Evolutionary conservation across 2,797 vertebrate genomes (phyloP).

Genomic region (Columba guinea): DNA sequence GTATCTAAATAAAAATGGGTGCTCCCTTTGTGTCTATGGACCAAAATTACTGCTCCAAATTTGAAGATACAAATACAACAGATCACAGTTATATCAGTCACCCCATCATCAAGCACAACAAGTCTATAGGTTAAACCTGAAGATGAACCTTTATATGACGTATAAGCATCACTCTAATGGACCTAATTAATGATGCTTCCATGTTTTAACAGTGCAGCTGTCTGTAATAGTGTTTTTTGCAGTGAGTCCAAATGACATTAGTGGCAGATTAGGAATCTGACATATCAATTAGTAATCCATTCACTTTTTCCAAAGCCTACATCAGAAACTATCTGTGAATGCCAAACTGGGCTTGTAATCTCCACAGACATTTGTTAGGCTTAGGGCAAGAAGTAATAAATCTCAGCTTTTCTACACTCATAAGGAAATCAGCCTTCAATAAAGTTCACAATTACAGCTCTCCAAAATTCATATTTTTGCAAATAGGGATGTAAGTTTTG

Average conservation of each 20-base stretch:
- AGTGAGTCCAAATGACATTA: slow-evolving; percentile 52
- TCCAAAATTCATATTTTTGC: slow-evolving; percentile 21
- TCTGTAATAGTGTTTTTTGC: background rate
- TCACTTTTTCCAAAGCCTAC: slow-evolving; percentile 62
- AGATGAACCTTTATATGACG: background rate
- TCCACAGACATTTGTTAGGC: slow-evolving; percentile 42
- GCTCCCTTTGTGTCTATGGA: background rate
- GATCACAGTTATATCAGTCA: background rate
- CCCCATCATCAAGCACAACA: background rate
- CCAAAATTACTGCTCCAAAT: background rate
- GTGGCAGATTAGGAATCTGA: slow-evolving; percentile 50
- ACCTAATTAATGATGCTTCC: background rate
- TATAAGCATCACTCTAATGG: background rate
- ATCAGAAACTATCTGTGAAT: slow-evolving; percentile 50
- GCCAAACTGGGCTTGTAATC: slow-evolving; percentile 43
- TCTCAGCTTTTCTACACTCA: slow-evolving; percentile 7
- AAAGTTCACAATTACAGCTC: background rate
- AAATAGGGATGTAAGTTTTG: background rate
- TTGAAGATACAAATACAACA: background rate
- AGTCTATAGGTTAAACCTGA: background rate
- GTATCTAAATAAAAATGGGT: background rate
- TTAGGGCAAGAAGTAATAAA: slow-evolving; percentile 20
- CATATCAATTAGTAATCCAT: slow-evolving; percentile 55
- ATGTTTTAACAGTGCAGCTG: slow-evolving; percentile 54
- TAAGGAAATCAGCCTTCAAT: slow-evolving; percentile 1